A percentile compares a stretch with the other conserved stretches of the same genome.
Evolutionary conservation across 2,888 invertebrate genomes (phyloP).

Genomic region (Cephus pygmeus): DNA sequence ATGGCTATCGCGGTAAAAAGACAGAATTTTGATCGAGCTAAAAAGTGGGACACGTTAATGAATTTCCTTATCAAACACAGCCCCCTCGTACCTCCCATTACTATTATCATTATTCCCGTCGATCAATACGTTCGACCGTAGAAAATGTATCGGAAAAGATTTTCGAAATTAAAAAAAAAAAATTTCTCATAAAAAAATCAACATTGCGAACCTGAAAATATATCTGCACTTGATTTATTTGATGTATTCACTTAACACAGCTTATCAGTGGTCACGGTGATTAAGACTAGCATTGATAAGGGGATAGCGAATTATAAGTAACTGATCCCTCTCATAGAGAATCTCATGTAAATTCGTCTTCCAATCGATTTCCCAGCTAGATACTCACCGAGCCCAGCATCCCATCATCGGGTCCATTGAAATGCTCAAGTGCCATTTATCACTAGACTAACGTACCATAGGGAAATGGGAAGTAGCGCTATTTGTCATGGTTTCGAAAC

Average conservation of each 20-base stretch:
- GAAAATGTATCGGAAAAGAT: neutral
- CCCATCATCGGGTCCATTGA: neutral
- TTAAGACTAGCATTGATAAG: neutral
- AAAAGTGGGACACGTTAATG: conserved; percentile 59
- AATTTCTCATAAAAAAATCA: no score
- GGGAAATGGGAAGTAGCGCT: neutral
- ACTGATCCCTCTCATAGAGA: neutral
- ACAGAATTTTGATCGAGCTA: neutral
- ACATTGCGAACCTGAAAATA: no score
- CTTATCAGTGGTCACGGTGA: neutral
- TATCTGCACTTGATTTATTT: no score
- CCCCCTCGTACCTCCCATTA: conserved; percentile 24
- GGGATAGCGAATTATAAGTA: neutral
- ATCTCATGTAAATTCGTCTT: neutral
- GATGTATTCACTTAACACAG: neutral
- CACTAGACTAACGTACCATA: neutral
- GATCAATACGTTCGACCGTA: conserved; percentile 1
- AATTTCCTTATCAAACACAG: conserved; percentile 58
- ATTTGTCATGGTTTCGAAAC: neutral
- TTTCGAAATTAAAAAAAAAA: no score
- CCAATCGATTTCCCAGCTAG: neutral
- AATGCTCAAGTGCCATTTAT: neutral
- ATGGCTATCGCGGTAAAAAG: neutral
- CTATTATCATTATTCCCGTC: conserved; percentile 35
- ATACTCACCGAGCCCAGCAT: neutral